Evolutionary conservation across 2,797 vertebrate species (phyloP).

Genomic region (Eleutherodactylus coqui): DNA sequence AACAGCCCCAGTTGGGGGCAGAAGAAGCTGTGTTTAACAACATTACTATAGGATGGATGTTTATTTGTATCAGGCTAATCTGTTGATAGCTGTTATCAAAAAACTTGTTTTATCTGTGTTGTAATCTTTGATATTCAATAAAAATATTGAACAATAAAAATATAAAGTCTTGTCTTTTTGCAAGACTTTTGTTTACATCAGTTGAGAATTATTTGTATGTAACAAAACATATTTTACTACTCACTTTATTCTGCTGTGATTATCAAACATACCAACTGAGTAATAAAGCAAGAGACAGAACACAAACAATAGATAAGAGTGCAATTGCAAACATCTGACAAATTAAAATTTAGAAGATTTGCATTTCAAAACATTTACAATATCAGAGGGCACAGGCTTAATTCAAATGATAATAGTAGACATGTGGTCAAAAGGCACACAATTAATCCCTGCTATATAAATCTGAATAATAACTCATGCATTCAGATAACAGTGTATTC

Average conservation of each 20-base stretch:
- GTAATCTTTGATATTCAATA: too few relatives aligned
- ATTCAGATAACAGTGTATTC: conserved; percentile 4
- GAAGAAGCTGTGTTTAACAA: too few relatives aligned
- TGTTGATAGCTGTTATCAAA: too few relatives aligned
- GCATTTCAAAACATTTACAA: conserved; percentile 21
- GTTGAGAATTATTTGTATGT: background rate
- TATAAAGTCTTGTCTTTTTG: too few relatives aligned
- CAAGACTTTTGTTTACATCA: too few relatives aligned
- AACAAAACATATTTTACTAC: background rate
- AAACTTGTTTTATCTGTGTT: too few relatives aligned
- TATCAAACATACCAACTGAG: background rate
- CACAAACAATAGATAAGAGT: background rate
- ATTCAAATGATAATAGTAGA: conserved; percentile 28
- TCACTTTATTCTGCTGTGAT: background rate
- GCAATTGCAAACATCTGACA: background rate
- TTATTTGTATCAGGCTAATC: too few relatives aligned
- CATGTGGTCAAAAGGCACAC: conserved; percentile 7
- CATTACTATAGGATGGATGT: too few relatives aligned
- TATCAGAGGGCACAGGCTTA: conserved; percentile 6
- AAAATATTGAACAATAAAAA: too few relatives aligned
- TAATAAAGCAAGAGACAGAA: background rate
- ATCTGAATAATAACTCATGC: conserved; percentile 12
- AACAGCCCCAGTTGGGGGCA: too few relatives aligned
- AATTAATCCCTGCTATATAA: conserved; percentile 35
- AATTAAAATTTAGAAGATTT: conserved; percentile 10